Base-by-base conservation (phyloP, 2,797 vertebrate species). In the Hypotaenidia philippensis region DNA sequence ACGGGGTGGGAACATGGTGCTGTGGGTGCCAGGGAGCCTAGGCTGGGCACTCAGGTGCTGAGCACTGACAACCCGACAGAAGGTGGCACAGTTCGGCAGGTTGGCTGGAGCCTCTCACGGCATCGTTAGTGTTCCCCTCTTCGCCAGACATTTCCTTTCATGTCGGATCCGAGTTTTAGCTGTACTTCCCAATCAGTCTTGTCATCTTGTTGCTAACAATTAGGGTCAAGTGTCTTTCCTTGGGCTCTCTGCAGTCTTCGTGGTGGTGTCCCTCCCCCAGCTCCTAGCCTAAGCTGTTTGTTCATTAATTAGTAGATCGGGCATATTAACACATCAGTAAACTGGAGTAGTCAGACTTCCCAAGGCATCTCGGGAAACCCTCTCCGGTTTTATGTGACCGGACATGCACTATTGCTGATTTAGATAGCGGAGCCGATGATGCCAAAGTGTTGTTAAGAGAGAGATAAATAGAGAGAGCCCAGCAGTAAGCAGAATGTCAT, bases 231-330 rank as follows among this genome's bases (percentile, higher is more conserved):
- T 94, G 88, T 81, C 92, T 97, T 97, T 97, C 92, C 96, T 86
- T 89, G 83, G 83, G 94, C 88, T 94, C 89, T 81, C 41, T 3
- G 7, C 71, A 65, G 83, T 79, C 83, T 86, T 77, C 16, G 53
- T 86, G 53, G 90, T 40, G 83, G 49, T 96, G 94, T 96, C 94
- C 93, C 93, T 95, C 95, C 91, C 89, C 85, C 94, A 87, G 94
- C 96, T 97, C 71, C 72, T 90, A 92, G 96, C 94, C 66, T 36
- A 41, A 96, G 91, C 81, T 93, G 94, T 98, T 98, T 97, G 94
- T 95, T 97, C 94, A 88, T 97, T 97, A 97, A 97, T 97, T 97
- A 97, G 96, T 86, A 92, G 93, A 96, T 96, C 9, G 96, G 96
- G 84, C 90, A 64, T 96, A 96, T 97, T 97, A 97, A 95, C 95